Conservation (phyloP, 2,113 vertebrate species). For the Paramormyrops kingsleyae region DNA sequence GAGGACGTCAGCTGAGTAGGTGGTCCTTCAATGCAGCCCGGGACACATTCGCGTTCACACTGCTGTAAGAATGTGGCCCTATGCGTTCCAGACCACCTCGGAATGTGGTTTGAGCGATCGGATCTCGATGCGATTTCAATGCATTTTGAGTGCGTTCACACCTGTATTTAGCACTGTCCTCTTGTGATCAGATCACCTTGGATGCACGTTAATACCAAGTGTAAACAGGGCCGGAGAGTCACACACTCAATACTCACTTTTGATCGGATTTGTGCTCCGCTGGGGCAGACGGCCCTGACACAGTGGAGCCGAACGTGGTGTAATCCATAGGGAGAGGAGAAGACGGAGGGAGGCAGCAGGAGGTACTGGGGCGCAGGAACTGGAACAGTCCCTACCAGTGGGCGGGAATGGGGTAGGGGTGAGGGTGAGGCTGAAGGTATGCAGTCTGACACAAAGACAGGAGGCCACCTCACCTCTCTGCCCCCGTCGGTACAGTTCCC, state of each 20-base stretch:
- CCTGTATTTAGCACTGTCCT: no score
- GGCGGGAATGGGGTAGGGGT: not conserved
- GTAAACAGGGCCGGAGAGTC: no score
- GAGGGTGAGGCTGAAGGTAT: not conserved
- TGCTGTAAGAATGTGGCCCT: no score
- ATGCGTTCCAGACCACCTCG: no score
- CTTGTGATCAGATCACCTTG: no score
- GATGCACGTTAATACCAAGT: no score
- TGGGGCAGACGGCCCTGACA: constrained; percentile 18
- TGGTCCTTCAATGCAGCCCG: no score
- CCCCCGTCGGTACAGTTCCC: constrained; percentile 75
- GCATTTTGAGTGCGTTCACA: no score
- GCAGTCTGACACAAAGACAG: not conserved
- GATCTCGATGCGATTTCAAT: no score
- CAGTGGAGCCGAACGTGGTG: constrained; percentile 54
- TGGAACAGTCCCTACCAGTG: constrained; percentile 71
- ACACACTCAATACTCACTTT: constrained; percentile 44
- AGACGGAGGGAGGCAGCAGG: constrained; percentile 25
- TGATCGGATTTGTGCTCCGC: constrained; percentile 17
- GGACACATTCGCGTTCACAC: no score
- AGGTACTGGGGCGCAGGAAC: constrained; percentile 54
- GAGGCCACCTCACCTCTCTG: constrained; percentile 58
- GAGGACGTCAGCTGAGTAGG: no score
- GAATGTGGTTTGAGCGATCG: no score
- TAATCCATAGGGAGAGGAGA: constrained; percentile 52